Evolutionary conservation across 2,797 vertebrate genomes (phyloP), one percentile per base, ranked within the genome.

Genomic region (Nyctalus aviator): DNA sequence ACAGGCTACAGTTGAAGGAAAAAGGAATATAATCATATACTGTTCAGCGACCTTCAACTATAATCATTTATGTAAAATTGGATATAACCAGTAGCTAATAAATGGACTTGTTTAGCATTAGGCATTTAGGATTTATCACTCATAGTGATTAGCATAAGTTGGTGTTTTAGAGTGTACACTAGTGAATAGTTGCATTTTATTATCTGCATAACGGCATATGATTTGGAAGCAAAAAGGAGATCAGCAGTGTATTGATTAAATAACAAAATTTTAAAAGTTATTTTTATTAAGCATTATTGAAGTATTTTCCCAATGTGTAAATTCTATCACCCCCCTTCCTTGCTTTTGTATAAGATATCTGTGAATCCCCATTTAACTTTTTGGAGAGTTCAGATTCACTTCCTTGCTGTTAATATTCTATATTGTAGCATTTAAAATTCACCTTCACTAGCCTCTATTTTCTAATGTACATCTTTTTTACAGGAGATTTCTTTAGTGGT

Each of bases 131-230:
- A 84, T 71, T 88, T 91, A n/a, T 84, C 27, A 94, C 87, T 91
- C 25, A 93, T 68, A 76, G 59, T 46, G 90, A 62, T 86, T 76
- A 94, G 89, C 25, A 17, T 64, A 75, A 87, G n/a, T 68, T 69
- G 85, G 27, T 94, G 91, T 25, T 84, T 75, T 23, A 86, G 71
- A 72, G 37, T 59, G 25, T 35, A 88, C 48, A 53, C 21, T 93
- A 86, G 57, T 88, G 68, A 95, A 85, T 59, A 9, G 41, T 68
- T 66, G 30, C 71, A 35, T 25, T 30, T 73, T 73, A 72, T 50
- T 75, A 23, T 4, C 76, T 88, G 27, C 17, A 87, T 32, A 86
- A 46, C 37, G 30, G 68, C 27, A 64, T 75, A 44, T 41, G 18
- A 1, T 0, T 76, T 94, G 11, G 32, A 73, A 90, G 15, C n/a